A percentile compares a stretch with the other conserved stretches of the same genome.
phyloP scores from a whole-genome alignment of 2,888 invertebrate genomes.

The Andricus curvator region DNA sequence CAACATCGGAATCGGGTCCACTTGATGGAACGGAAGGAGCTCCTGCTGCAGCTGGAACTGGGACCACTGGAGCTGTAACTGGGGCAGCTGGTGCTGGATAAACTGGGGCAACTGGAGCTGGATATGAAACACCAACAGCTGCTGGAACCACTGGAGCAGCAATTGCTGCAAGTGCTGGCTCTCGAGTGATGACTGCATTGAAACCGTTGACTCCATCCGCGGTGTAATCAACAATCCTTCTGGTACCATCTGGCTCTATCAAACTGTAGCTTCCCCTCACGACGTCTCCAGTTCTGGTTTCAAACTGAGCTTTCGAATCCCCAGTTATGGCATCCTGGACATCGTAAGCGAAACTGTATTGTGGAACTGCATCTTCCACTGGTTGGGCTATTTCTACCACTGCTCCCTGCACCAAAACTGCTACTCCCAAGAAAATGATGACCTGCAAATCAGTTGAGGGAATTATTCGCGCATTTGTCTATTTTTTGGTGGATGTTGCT shows the following conservation, averaged over 20 bases:
- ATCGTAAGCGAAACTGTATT: conserved; percentile 61
- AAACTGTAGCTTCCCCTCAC: conserved; percentile 71
- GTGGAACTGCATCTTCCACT: conserved; percentile 55
- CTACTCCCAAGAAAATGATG: conserved; percentile 73
- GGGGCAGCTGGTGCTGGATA: background rate
- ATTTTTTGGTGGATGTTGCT: background rate
- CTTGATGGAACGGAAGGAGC: conserved; percentile 59
- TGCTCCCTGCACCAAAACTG: conserved; percentile 79
- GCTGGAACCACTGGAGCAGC: conserved; percentile 41
- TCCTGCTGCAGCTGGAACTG: conserved; percentile 44
- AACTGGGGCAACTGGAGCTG: background rate
- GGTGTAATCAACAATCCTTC: conserved; percentile 66
- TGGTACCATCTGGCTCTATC: conserved; percentile 67
- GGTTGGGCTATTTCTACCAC: conserved; percentile 62
- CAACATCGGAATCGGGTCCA: conserved; percentile 75
- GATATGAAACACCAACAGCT: conserved; percentile 4
- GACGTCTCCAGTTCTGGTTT: conserved; percentile 64
- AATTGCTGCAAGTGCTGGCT: conserved; percentile 61
- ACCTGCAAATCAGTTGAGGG: conserved; percentile 61
- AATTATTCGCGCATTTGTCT: background rate
- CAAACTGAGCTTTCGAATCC: conserved; percentile 59
- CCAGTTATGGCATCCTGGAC: conserved; percentile 57
- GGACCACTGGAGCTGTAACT: conserved; percentile 10
- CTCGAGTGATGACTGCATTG: conserved; percentile 72
- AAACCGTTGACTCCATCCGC: conserved; percentile 69